phyloP scores from a whole-genome alignment of 2,113 vertebrate genomes.

The Zosterops pallidus region DNA sequence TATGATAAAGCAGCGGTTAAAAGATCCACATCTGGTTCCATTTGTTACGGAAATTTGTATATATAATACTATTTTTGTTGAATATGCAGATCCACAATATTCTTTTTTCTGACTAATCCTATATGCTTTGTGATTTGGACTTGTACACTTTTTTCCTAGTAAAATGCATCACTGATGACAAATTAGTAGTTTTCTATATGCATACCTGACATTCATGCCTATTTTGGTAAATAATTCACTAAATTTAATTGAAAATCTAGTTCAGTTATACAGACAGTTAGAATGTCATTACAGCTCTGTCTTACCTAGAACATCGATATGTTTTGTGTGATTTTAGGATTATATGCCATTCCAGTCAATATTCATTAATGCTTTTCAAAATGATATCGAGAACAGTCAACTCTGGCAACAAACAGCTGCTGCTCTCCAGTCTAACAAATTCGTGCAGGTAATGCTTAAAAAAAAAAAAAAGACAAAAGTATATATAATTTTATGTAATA shows the following conservation, averaged over 20 bases:
- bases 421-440: conserved; percentile 92
- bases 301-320: background rate
- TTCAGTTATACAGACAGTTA: background rate
- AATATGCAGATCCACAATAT: background rate
- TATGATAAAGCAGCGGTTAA: background rate
- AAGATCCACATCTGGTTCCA: background rate
- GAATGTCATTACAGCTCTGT: background rate
- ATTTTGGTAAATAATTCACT: background rate
- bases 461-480: background rate
- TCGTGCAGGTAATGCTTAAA: conserved; percentile 86
- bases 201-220: background rate
- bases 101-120: background rate
- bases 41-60: background rate
- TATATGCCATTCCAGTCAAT: conserved; percentile 93
- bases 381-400: conserved; percentile 88
- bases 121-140: background rate
- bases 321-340: conserved; percentile 77
- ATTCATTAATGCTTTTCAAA: conserved; percentile 88
- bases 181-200: background rate
- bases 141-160: background rate
- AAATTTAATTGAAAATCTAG: background rate
- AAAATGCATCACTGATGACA: background rate
- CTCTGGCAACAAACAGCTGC: conserved; percentile 87
- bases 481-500: background rate
- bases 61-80: background rate